Evolutionary conservation across 1,140 invertebrate genomes (phyloP).

Genomic region (Rhizoglyphus robini): DNA sequence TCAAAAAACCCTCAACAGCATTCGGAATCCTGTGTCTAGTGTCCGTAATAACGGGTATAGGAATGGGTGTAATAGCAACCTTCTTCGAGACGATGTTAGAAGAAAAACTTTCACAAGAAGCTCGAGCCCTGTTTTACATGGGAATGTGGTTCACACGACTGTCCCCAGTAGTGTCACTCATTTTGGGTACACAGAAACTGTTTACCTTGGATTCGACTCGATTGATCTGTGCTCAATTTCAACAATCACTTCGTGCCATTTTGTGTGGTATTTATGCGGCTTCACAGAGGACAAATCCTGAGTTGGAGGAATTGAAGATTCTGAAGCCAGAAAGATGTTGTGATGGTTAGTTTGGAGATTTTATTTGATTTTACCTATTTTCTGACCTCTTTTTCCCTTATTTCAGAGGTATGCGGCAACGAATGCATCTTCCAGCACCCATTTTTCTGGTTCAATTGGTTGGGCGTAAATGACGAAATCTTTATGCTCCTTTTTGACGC

Average conservation of each 20-base stretch:
- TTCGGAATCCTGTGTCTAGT: conserved; percentile 25
- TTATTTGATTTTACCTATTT: not conserved
- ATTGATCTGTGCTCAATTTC: conserved; percentile 20
- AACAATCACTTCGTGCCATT: conserved; percentile 14
- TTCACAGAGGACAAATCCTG: conserved; percentile 13
- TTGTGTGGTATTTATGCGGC: conserved; percentile 19
- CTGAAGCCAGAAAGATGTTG: conserved; percentile 21
- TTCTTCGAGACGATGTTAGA: conserved; percentile 19
- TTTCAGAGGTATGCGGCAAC: conserved; percentile 18
- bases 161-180: conserved; percentile 12
- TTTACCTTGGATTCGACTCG: conserved; percentile 20
- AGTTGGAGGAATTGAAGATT: conserved; percentile 19
- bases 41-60: conserved; percentile 15
- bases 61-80: conserved; percentile 18
- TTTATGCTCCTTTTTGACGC: conserved; percentile 18
- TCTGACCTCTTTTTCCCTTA: not conserved
- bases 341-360: conserved; percentile 8
- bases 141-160: conserved; percentile 19
- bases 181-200: conserved; percentile 17
- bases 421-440: conserved; percentile 21
- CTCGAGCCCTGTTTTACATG: conserved; percentile 3
- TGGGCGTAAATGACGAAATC: conserved; percentile 20
- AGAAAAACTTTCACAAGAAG: conserved; percentile 8
- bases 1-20: conserved; percentile 22
- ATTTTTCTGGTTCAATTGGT: conserved; percentile 21